Evolutionary conservation across 2,797 vertebrate genomes (phyloP), one percentile per base, ranked within the genome.

Genomic region (Lepus townsendii): DNA sequence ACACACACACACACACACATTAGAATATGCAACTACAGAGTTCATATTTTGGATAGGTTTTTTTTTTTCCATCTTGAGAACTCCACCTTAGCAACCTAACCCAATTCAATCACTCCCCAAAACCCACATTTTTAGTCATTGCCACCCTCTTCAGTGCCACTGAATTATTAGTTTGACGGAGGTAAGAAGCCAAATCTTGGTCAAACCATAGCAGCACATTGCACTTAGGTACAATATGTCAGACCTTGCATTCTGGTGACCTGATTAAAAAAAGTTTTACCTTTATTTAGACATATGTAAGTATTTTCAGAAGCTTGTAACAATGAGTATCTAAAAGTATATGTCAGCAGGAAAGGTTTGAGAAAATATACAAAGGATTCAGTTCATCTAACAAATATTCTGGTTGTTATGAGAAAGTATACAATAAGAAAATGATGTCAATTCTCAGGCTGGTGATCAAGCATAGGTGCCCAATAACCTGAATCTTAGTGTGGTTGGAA

Each of bases 11-110:
- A 17, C 35, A 17, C 12, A 26, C 42, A 63, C 5, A 65, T 62
- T 84, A 73, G 27, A 79, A 20, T 83, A 13, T 66, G 10, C 42
- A 86, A 27, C 32, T 87, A 80, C 35, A n/a, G 82, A 32, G 63
- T 68, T 93, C 4, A 30, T 73, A 38, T 84, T 96, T 94, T 82
- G 82, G 26, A 73, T 73, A 32, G 24, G 50, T 73, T 87, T 95
- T 85, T 90, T 90, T 32, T 9, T 63, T 73, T 90, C 19, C 54
- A 17, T 57, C 54, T 5, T 57, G 54, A 57, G 54, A 57, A 57
- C 54, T 57, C 54, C 54, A 57, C 54, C 54, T 57, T 57, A 57
- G 54, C 54, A 20, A 57, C 17, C 54, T 57, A 57, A 57, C 19
- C 54, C 54, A 57, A 16, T 17, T 20, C 54, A 57, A 57, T 57